A percentile compares a stretch with the other conserved stretches of the same genome.
phyloP scores from a whole-genome alignment of 2,113 vertebrate species.

The Nesogale talazaci region DNA sequence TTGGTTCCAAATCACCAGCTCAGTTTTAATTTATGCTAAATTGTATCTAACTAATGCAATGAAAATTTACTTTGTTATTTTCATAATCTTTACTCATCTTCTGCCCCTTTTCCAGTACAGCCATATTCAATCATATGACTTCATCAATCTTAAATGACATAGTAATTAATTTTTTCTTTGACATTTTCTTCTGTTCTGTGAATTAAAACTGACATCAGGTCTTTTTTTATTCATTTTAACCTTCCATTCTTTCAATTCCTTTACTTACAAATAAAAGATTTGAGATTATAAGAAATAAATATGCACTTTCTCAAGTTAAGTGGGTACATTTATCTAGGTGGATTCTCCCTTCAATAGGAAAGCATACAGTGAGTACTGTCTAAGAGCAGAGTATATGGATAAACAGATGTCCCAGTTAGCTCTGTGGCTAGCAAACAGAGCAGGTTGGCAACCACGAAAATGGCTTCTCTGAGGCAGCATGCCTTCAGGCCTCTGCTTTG shows the following conservation, averaged over 20 bases:
- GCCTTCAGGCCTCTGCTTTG: constrained; percentile 12
- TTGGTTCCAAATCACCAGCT: constrained; percentile 46
- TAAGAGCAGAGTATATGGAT: neutral
- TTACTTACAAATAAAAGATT: constrained; percentile 16
- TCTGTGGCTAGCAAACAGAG: neutral
- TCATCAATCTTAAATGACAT: constrained; percentile 52
- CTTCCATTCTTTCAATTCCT: constrained; percentile 41
- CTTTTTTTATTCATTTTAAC: constrained; percentile 48
- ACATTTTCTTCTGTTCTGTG: constrained; percentile 45
- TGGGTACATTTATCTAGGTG: neutral
- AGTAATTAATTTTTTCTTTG: constrained; percentile 20
- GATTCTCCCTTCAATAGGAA: constrained; percentile 14
- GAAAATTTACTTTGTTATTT: constrained; percentile 30
- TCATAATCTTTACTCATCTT: constrained; percentile 45
- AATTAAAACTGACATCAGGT: constrained; percentile 20
- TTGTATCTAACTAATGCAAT: neutral
- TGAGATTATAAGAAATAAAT: neutral
- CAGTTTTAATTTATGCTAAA: constrained; percentile 10
- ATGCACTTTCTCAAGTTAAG: neutral
- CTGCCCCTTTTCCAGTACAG: neutral
- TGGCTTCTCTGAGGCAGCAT: neutral
- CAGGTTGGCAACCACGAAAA: neutral
- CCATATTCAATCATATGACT: constrained; percentile 5
- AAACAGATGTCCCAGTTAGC: constrained; percentile 33
- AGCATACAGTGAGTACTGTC: neutral